phyloP scores from a whole-genome alignment of 2,888 invertebrate species.

The Aromia moschata region DNA sequence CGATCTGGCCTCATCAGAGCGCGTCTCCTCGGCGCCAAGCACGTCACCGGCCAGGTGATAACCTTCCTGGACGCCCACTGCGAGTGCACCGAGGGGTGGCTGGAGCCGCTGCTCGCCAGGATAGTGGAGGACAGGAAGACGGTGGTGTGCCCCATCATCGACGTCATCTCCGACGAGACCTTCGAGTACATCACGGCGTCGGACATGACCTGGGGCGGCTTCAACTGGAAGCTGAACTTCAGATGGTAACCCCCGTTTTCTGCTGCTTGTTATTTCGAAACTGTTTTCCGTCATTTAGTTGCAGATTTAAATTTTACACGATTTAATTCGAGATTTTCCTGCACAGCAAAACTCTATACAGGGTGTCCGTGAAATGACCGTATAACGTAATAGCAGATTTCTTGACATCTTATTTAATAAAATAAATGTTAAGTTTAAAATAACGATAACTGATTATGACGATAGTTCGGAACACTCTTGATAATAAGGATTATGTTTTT shows the following conservation, averaged over 20 bases:
- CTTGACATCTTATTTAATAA: too few species aligned
- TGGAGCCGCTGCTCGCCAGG: constrained; percentile 91
- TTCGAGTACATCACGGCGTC: constrained; percentile 99
- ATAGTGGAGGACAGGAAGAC: constrained; percentile 92
- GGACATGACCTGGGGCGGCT: constrained; percentile 99
- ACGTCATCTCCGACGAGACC: constrained; percentile 98
- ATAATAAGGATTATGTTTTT: too few species aligned
- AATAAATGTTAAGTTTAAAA: too few species aligned
- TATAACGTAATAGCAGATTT: too few species aligned
- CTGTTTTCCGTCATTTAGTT: background rate
- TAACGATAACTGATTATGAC: too few species aligned
- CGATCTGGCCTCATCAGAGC: constrained; percentile 97
- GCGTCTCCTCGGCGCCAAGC: constrained; percentile 90
- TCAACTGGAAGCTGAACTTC: constrained; percentile 99
- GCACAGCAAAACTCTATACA: too few species aligned
- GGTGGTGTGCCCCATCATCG: constrained; percentile 98
- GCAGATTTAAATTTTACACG: too few species aligned
- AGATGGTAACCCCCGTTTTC: constrained; percentile 78
- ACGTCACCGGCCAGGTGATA: constrained; percentile 90
- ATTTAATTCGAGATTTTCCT: too few species aligned
- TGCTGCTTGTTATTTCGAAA: too few species aligned
- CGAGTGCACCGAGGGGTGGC: constrained; percentile 98
- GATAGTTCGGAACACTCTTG: too few species aligned
- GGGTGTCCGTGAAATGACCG: too few species aligned
- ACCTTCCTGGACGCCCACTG: constrained; percentile 99